A percentile compares a stretch with the other conserved stretches of the same genome.
phyloP scores from a whole-genome alignment of 1,140 invertebrate genomes.

The Polypedilum vanderplanki region DNA sequence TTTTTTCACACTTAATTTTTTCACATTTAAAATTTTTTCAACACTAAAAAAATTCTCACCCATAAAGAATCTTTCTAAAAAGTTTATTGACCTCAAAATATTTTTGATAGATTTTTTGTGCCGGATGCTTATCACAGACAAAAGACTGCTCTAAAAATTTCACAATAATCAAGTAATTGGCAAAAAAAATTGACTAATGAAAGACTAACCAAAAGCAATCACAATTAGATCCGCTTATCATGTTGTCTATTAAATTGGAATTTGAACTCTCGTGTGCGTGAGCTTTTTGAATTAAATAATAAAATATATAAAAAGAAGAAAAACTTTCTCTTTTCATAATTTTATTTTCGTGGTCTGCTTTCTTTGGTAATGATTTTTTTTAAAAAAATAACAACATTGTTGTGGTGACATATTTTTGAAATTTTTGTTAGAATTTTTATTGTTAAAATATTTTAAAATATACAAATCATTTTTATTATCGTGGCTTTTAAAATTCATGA shows the following conservation, averaged over 20 bases:
- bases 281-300: no score
- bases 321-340: background rate
- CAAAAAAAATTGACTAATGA: background rate
- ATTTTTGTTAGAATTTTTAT: no score
- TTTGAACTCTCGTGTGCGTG: no score
- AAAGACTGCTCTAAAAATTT: background rate
- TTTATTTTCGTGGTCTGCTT: no score
- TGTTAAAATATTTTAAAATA: no score
- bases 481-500: no score
- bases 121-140: background rate
- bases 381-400: no score
- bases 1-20: no score
- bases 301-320: background rate
- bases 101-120: background rate
- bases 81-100: background rate
- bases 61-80: background rate
- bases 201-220: conserved; percentile 1
- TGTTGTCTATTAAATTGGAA: background rate
- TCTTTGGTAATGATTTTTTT: no score
- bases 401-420: no score
- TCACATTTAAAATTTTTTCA: no score
- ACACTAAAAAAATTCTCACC: background rate
- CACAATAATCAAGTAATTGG: conserved; percentile 6
- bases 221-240: conserved; percentile 18
- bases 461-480: no score